phyloP scores from a whole-genome alignment of 2,888 invertebrate genomes.

The Drepana falcataria region DNA sequence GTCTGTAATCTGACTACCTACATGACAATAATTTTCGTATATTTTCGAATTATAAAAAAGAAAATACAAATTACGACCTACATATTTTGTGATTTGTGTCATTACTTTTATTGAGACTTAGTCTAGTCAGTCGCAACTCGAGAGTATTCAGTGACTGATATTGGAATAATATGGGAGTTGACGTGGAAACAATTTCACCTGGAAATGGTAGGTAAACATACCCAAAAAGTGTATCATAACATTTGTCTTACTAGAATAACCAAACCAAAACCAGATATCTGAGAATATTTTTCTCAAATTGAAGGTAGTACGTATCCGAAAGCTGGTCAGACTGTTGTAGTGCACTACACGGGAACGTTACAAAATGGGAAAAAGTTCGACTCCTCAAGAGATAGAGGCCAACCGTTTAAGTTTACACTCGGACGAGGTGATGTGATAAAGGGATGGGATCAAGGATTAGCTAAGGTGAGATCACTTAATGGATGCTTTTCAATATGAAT shows the following conservation, averaged over 20 bases:
- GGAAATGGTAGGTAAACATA: constrained; percentile 49
- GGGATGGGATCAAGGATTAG: constrained; percentile 98
- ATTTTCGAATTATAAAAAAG: no score
- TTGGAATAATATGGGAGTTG: constrained; percentile 54
- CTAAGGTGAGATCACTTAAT: constrained; percentile 79
- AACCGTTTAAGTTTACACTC: constrained; percentile 95
- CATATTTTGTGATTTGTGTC: no score
- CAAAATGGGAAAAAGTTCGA: constrained; percentile 95
- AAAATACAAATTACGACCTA: no score
- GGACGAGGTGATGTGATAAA: constrained; percentile 98
- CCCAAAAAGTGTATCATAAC: background rate
- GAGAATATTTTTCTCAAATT: no score
- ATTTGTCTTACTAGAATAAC: constrained; percentile 19
- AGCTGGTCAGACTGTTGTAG: constrained; percentile 95
- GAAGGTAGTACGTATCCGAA: constrained; percentile 94
- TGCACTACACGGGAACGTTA: constrained; percentile 97
- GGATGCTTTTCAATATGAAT: no score
- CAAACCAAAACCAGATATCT: constrained; percentile 5
- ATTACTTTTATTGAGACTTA: no score
- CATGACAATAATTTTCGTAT: no score
- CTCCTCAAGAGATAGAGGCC: constrained; percentile 95
- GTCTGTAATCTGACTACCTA: no score
- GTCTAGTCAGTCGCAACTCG: no score
- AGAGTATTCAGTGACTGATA: no score
- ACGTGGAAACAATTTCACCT: constrained; percentile 61